Base-by-base conservation (phyloP, 2,888 invertebrate species). In the Corbicula japonica region DNA sequence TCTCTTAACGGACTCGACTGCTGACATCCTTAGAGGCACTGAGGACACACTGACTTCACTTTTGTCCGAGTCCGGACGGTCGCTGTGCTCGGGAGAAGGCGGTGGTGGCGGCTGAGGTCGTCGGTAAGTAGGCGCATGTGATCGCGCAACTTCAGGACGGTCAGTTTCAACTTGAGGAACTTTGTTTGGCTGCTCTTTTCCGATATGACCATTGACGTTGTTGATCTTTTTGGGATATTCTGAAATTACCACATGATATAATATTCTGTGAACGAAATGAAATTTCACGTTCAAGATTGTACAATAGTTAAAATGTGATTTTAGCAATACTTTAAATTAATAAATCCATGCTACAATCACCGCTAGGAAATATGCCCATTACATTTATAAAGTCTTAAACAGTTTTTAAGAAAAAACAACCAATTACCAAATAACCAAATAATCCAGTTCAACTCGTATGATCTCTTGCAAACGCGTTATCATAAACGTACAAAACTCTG, bases 41-140 rank as follows among this genome's bases (percentile, higher is more conserved):
- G 60, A 48, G 15, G 70, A 58, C 6, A 70, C 70, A 18, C 60
- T 48, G 2, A 69, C 34, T 10, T 35, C 34, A 30, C 70, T 60
- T 18, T 70, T 50, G 6, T 1, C 21, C 1, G 60, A 70, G 1
- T 6, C 46, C 18, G 70, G 60, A 8, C 71, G 61, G 1, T 52
- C 52, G 34, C 30, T n/a, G n/a, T n/a, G n/a, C n/a, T n/a, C n/a
- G n/a, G n/a, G n/a, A n/a, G n/a, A n/a, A n/a, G 3, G 21, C 10
- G 23, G 6, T 32, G 5, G 10, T 52, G 35, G 66, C n/a, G 35
- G 18, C 18, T 10, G 50, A 10, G 28, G 30, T 48, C 23, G 46
- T 30, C 8, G 46, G 2, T 5, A n/a, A 18, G 34, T 21, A 60
- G 34, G 23, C 38, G 2, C 21, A 18, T 6, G 15, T 10, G 12